Evolutionary conservation across 2,113 vertebrate species (phyloP), one percentile per base, ranked within the genome.

Genomic region (Cyanistes caeruleus): DNA sequence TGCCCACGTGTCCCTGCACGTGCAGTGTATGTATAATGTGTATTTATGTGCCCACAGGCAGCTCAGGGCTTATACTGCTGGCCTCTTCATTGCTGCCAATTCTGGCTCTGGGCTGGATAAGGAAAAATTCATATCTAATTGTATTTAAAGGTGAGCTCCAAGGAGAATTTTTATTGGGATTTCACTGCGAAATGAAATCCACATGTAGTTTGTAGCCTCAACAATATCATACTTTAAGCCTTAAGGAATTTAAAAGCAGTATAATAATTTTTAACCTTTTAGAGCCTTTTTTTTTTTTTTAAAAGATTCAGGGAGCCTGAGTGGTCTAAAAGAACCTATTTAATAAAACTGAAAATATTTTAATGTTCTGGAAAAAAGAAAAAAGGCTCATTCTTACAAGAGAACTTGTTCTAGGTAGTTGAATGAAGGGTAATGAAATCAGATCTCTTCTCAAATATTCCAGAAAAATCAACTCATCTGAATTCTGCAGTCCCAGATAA

Each of bases 21-120:
- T 16, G 22, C 69, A 41, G 49, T 1, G 25, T 11, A 28, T 13
- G n/a, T 39, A 2, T 43, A 9, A 67, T 11, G 14, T 39, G 2
- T 20, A 1, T 3, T 0, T 3, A 0, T 1, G 14, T 2, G 5
- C 7, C 17, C 63, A 10, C 0, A 0, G 14, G 30, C 72, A 7
- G 24, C 17, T 73, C 74, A 17, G 62, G 2, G 17, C 5, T 44
- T 49, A 2, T 3, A 7, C 51, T 33, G 33, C 19, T 53, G 60
- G 93, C 76, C 59, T 86, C 55, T 3, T 41, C 75, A 19, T 35
- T 79, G 56, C 52, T 58, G 70, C 77, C 55, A 83, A 2, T 79
- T 30, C 58, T 44, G 55, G 35, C 75, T 86, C 79, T 75, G 43
- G 30, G 48, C 56, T 75, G 83, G 43, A 25, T 28, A 48, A 67